Percentiles rank a stretch among this genome's conserved stretches.
These are phyloP conservation scores for Anoplolepis gracilipes DNA, from an alignment of 1,140 invertebrate genomes.

Conservation along the genomic window DNA sequence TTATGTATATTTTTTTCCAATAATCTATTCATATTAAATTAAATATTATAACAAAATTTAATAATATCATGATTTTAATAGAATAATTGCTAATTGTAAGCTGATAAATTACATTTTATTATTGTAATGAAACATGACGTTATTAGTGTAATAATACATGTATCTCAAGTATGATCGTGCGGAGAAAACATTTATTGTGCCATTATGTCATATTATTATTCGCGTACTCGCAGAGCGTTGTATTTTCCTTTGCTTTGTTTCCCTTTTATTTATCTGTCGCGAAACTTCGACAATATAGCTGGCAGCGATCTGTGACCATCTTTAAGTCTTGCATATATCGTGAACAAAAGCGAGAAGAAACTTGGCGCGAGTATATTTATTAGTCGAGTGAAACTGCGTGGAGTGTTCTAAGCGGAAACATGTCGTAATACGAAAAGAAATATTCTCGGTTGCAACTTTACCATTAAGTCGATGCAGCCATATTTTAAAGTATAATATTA, in stretches of 20 bases:
- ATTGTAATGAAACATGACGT: neutral
- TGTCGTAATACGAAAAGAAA: slow-evolving; percentile 35
- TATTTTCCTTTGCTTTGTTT: slow-evolving; percentile 8
- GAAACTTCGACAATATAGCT: slow-evolving; percentile 51
- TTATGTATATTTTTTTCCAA: neutral
- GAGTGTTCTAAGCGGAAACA: slow-evolving; percentile 23
- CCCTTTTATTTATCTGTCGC: slow-evolving; percentile 49
- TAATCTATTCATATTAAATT: neutral
- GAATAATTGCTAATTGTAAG: neutral
- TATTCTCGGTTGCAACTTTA: slow-evolving; percentile 40
- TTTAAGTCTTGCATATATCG: slow-evolving; percentile 52
- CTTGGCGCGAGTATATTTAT: slow-evolving; percentile 59
- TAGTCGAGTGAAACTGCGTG: slow-evolving; percentile 42
- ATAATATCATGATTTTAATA: neutral
- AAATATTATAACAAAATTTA: neutral
- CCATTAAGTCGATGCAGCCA: slow-evolving; percentile 37
- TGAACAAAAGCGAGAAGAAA: slow-evolving; percentile 45
- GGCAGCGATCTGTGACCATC: slow-evolving; percentile 50
- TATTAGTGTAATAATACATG: neutral
- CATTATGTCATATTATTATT: slow-evolving; percentile 33
- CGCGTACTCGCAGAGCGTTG: neutral
- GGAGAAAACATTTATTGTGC: slow-evolving; percentile 12
- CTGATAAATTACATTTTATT: neutral
- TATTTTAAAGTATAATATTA: neutral
- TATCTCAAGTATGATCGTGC: neutral